These are phyloP conservation scores for Neopipo cinnamomea DNA, from an alignment of 2,113 vertebrate genomes.

Conservation along the genomic window DNA sequence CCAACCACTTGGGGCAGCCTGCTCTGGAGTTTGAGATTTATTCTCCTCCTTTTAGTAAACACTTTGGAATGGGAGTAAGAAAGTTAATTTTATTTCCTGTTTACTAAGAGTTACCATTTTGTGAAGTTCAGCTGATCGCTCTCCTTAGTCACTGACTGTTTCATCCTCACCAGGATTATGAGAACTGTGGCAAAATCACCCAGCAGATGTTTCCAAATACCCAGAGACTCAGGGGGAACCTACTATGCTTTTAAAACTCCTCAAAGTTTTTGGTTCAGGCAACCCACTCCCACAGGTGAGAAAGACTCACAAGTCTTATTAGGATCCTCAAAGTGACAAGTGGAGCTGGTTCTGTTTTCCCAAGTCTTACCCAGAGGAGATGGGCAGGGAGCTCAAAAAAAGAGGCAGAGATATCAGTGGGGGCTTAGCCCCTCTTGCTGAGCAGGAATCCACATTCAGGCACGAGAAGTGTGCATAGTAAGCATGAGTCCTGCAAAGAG, in stretches of 20 bases:
- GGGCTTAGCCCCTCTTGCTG: neutral
- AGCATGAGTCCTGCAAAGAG: accelerated
- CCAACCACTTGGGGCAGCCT: slow-evolving; percentile 4
- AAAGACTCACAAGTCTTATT: neutral
- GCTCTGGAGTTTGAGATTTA: neutral
- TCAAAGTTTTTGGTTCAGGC: neutral
- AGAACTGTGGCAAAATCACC: neutral
- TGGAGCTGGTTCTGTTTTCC: neutral
- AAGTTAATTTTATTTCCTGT: slow-evolving; percentile 25
- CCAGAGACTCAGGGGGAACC: neutral
- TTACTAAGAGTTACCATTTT: slow-evolving; percentile 14
- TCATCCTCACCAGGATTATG: neutral
- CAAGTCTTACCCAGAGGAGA: neutral
- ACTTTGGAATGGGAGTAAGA: neutral
- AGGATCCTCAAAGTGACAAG: neutral
- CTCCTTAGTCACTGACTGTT: neutral
- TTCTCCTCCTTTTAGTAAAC: slow-evolving; percentile 19
- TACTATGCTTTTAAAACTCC: neutral
- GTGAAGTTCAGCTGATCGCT: neutral
- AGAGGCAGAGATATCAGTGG: neutral
- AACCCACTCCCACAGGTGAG: neutral
- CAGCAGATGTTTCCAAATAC: neutral
- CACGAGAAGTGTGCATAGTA: neutral
- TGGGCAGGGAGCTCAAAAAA: neutral
- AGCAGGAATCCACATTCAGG: neutral